Evolutionary conservation across 2,888 invertebrate species (phyloP).

Genomic region (Agriopis leucophaearia): DNA sequence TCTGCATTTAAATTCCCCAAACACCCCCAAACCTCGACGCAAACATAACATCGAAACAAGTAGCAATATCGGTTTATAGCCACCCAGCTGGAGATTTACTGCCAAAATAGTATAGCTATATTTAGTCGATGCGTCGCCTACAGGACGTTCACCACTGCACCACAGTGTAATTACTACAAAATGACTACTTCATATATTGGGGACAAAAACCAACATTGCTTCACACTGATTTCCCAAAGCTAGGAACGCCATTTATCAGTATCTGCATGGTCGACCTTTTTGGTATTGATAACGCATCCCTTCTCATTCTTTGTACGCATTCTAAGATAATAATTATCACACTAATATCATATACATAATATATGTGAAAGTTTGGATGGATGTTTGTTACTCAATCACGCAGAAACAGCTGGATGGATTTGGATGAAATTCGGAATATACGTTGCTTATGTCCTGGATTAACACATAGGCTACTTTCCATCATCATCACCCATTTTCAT

Average conservation of each 20-base stretch:
- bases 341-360: too few relatives aligned
- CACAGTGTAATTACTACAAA: constrained; percentile 34
- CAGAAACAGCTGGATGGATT: too few relatives aligned
- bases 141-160: constrained; percentile 66
- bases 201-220: not conserved
- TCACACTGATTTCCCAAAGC: not conserved
- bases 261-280: too few relatives aligned
- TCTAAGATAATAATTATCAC: too few relatives aligned
- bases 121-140: constrained; percentile 58
- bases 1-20: not conserved
- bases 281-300: too few relatives aligned
- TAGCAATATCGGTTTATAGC: constrained; percentile 60
- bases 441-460: too few relatives aligned
- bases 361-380: too few relatives aligned
- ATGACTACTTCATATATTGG: not conserved
- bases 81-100: constrained; percentile 67
- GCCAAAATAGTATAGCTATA: constrained; percentile 73
- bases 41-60: constrained; percentile 38
- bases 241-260: not conserved
- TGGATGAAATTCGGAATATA: too few relatives aligned
- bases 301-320: too few relatives aligned
- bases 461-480: too few relatives aligned
- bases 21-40: not conserved
- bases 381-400: too few relatives aligned
- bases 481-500: too few relatives aligned